Evolutionary conservation across 1,140 invertebrate genomes (phyloP).

Genomic region (Procambarus clarkii): DNA sequence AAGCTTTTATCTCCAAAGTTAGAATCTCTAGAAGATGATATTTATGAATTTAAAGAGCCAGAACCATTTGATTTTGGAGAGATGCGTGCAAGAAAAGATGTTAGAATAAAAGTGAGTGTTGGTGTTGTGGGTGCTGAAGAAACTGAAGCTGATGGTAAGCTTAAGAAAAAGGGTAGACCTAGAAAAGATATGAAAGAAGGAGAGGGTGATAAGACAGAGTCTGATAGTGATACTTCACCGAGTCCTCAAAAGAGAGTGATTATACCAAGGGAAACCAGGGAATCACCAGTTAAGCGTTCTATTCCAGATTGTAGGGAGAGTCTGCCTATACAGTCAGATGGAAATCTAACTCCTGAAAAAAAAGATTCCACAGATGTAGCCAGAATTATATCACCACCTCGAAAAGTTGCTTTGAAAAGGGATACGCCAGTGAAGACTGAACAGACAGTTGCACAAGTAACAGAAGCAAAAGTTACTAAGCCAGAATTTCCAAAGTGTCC

Average conservation of each 20-base stretch:
- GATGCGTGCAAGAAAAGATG: constrained; percentile 68
- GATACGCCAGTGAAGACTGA: constrained; percentile 44
- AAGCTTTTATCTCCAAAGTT: constrained; percentile 52
- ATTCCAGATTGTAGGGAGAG: neutral
- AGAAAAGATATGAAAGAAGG: constrained; percentile 64
- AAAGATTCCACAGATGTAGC: constrained; percentile 31
- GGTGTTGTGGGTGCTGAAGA: constrained; percentile 65
- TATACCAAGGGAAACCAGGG: constrained; percentile 42
- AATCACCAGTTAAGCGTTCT: constrained; percentile 51
- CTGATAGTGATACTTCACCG: constrained; percentile 57
- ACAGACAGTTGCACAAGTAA: neutral
- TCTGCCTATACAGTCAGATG: constrained; percentile 14
- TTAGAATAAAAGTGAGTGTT: constrained; percentile 61
- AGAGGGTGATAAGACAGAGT: constrained; percentile 64
- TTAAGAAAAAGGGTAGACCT: constrained; percentile 60
- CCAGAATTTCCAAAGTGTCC: constrained; percentile 56
- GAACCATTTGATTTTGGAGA: constrained; percentile 71
- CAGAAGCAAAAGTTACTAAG: constrained; percentile 50
- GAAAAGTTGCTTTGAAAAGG: constrained; percentile 41
- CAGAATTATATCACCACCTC: constrained; percentile 37
- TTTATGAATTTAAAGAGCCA: constrained; percentile 72
- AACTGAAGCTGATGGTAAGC: constrained; percentile 70
- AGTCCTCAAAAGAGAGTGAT: constrained; percentile 43
- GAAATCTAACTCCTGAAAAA: constrained; percentile 44
- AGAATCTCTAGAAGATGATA: constrained; percentile 67